Evolutionary conservation across 2,113 vertebrate species (phyloP).

Genomic region (Archocentrus centrarchus): DNA sequence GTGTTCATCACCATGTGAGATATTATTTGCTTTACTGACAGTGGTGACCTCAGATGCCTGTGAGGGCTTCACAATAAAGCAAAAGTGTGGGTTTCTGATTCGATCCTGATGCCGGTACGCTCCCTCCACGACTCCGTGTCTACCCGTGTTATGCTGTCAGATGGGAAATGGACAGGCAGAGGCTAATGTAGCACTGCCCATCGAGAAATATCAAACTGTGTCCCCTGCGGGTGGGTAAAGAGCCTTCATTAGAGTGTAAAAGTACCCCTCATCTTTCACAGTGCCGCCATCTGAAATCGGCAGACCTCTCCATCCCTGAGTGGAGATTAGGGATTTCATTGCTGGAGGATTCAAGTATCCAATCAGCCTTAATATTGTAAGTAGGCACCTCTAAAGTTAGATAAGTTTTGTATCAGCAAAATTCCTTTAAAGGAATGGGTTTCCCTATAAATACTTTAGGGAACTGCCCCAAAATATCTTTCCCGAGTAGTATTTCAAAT

Average conservation of each 20-base stretch:
- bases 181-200: constrained; percentile 55
- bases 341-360: constrained; percentile 23
- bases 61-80: constrained; percentile 4
- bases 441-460: neutral
- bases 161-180: constrained; percentile 51
- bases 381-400: constrained; percentile 12
- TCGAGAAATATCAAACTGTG: constrained; percentile 42
- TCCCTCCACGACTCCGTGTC: neutral
- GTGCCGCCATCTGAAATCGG: neutral
- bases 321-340: constrained; percentile 39
- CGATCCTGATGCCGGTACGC: neutral
- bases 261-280: too few species aligned
- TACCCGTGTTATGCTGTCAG: constrained; percentile 41
- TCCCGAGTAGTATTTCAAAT: neutral
- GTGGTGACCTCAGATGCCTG: constrained; percentile 3
- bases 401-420: neutral
- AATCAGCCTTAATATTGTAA: constrained; percentile 35
- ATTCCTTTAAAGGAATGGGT: neutral
- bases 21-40: constrained; percentile 20
- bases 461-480: neutral
- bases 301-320: constrained; percentile 23
- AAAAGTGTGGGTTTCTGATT: neutral
- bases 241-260: constrained; percentile 37
- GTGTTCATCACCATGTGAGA: neutral
- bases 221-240: constrained; percentile 22